Conservation (phyloP, 1,140 invertebrate species). For the Cotesia chilonis region DNA sequence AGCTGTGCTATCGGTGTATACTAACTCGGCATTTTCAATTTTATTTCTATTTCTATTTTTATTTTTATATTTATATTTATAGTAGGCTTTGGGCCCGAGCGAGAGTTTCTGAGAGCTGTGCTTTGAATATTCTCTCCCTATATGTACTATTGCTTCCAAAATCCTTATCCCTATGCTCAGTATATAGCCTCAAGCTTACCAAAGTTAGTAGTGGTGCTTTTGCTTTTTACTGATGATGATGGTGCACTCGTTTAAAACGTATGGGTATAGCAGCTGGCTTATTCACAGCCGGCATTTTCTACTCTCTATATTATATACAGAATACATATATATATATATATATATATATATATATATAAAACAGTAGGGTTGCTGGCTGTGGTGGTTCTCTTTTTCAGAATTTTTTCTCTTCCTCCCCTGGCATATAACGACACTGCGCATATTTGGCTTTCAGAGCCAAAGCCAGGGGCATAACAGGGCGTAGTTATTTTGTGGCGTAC, state of each 20-base stretch:
- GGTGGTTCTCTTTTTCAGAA: constrained; percentile 17
- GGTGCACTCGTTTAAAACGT: too few relatives aligned
- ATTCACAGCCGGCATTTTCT: constrained; percentile 8
- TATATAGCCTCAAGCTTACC: too few relatives aligned
- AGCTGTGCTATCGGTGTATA: constrained; percentile 28
- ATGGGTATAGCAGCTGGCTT: constrained; percentile 23
- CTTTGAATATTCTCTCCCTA: too few relatives aligned
- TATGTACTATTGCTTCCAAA: too few relatives aligned
- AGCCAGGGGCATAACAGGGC: not conserved
- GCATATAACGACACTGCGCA: constrained; percentile 12
- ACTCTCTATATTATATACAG: too few relatives aligned
- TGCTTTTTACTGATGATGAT: too few relatives aligned
- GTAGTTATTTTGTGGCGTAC: constrained; percentile 31
- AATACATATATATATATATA: too few relatives aligned
- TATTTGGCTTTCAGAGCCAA: constrained; percentile 15
- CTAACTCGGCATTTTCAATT: not conserved
- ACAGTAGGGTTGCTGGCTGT: constrained; percentile 17
- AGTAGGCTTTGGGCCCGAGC: too few relatives aligned
- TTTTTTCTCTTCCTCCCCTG: constrained; percentile 13
- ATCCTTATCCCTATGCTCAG: too few relatives aligned
- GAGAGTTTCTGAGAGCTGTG: too few relatives aligned
- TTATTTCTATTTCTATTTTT: not conserved
- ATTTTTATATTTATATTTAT: not conserved
- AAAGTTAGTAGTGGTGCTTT: too few relatives aligned
- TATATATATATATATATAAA: too few relatives aligned